Base-by-base conservation (phyloP, 2,797 vertebrate species). In the Adrianichthys oophorus region DNA sequence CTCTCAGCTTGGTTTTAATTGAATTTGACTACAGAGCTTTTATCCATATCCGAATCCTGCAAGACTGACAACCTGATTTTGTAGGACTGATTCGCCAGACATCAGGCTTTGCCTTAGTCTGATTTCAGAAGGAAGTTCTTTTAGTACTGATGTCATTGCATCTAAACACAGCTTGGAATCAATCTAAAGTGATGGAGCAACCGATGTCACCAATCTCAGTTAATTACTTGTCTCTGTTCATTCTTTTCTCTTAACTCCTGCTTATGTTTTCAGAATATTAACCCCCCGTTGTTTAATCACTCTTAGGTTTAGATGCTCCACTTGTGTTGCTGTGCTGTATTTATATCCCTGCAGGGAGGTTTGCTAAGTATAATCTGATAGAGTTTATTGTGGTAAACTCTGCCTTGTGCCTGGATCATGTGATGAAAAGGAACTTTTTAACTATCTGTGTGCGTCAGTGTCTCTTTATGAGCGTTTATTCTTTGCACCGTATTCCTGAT, bases 401-500 rank as follows among this genome's bases (percentile, higher is more conserved):
- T 48, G 65, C 57, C 65, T 62, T 46, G 52, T 78, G 59, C 41
- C 56, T 49, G 26, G 15, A 63, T 74, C 68, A 62, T 76, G 48
- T 78, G 78, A 80, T 3, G 53, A 52, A 50, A 62, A 54, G 55
- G 61, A 37, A 37, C 32, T 37, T 37, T 37, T 37, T 37, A 37
- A 37, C 10, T 37, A 37, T 37, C 32, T 13, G 10, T 37, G 32
- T 12, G 32, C 32, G 10, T 37, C 32, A 37, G 12, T 37, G 32
- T 37, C 32, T 37, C 32, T 37, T 37, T 37, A 2, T 37, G 32
- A 37, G 10, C 32, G 10, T 13, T 37, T 37, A 3, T 37, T 37
- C 32, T 37, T 12, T 10, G 10, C 32, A 37, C 10, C 32, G 4
- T 10, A 37, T 37, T 37, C 32, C 32, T 3, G 32, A 12, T 37